Evolutionary conservation across 2,888 invertebrate species (phyloP).

Genomic region (Caradrina clavipalpis): DNA sequence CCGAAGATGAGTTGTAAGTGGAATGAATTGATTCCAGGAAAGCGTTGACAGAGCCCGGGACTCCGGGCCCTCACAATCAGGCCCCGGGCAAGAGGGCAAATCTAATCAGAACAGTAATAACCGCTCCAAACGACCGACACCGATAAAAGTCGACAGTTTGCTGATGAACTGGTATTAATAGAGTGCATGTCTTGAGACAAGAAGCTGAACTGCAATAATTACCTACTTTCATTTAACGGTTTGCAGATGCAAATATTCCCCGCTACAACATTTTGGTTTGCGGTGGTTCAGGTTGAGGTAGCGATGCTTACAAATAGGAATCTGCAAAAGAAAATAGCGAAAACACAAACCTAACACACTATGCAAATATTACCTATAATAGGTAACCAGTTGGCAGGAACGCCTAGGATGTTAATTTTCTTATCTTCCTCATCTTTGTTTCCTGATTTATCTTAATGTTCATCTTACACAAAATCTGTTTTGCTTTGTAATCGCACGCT

Average conservation of each 20-base stretch:
- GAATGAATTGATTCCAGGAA: conserved; percentile 25
- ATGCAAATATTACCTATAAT: too few relatives aligned
- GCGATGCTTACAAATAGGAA: too few relatives aligned
- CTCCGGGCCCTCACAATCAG: conserved; percentile 18
- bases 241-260: neutral
- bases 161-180: neutral
- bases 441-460: too few relatives aligned
- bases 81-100: conserved; percentile 27
- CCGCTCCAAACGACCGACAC: conserved; percentile 12
- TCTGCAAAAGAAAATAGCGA: too few relatives aligned
- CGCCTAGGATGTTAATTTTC: too few relatives aligned
- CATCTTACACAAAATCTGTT: too few relatives aligned
- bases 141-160: conserved; percentile 6
- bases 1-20: conserved; percentile 18
- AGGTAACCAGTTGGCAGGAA: too few relatives aligned
- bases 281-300: neutral
- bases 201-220: conserved; percentile 3
- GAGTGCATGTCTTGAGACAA: neutral
- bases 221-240: too few relatives aligned
- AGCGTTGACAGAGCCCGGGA: neutral
- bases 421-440: too few relatives aligned
- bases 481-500: too few relatives aligned
- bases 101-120: conserved; percentile 33
- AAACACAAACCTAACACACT: too few relatives aligned
- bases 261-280: neutral